Base-by-base conservation (phyloP, 1,140 invertebrate species). In the Dreissena rostriformis region DNA sequence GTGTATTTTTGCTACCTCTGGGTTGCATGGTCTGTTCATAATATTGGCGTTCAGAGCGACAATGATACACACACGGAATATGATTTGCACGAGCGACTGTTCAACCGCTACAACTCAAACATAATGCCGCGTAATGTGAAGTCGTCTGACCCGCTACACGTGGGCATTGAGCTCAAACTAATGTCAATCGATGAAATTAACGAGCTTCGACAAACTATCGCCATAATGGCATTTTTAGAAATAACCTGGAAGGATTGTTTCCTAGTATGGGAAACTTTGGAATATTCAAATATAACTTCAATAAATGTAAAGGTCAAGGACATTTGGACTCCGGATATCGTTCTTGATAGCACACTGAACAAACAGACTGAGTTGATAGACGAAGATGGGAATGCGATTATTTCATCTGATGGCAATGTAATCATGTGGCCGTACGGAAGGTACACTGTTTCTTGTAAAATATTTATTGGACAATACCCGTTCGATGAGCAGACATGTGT, bases 401-500 rank as follows among this genome's bases (percentile, higher is more conserved):
- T 81, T 10, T 15, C 24, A 51, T 73, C 53, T 52, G 57, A 73
- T 61, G 79, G 79, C 0, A 8, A 10, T 19, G 79, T 81, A 17
- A 81, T 66, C 8, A 68, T 76, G 7, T 83, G 71, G 81, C 81
- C 81, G 17, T 83, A 75, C 39, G 71, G 29, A n/a, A 65, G 74
- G 51, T 83, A 67, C 55, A 76, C 65, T 19, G 81, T 68, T 12
- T 14, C 72, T 10, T 99, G 98, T 65, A 70, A 73, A 55, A 80
- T 89, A 75, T 97, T 98, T 91, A 98, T 98, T 55, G 57, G 28
- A 1, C 78, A 86, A n/a, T 90, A 82, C 72, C 88, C 98, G 0
- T 98, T 98, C 91, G 98, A 98, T 94, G 80, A 97, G 93, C 98
- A 99, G 93, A 97, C 96, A 39, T 99, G 98, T 94, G 96, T 97